Conservation (phyloP, 2,797 vertebrate species). For the Dipus sagitta region DNA sequence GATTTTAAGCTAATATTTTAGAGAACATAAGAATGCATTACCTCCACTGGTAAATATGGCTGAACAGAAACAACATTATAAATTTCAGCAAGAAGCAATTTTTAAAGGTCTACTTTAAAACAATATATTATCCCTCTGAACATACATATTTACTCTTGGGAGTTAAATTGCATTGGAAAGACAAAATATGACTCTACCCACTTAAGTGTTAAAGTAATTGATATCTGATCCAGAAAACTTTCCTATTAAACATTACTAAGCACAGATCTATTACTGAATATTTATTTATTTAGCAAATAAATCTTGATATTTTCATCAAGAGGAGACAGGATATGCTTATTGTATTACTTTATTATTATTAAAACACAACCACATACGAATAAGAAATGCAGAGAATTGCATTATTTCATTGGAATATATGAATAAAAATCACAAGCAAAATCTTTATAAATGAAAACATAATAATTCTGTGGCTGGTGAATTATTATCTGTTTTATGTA, state of each 20-base stretch:
- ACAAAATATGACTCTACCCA: constrained; percentile 78
- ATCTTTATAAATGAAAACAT: constrained; percentile 82
- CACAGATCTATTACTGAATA: constrained; percentile 79
- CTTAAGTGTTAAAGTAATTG: constrained; percentile 82
- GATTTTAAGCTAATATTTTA: constrained; percentile 73
- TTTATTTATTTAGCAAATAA: constrained; percentile 83
- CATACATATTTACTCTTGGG: constrained; percentile 77
- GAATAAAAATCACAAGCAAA: constrained; percentile 81
- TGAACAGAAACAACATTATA: constrained; percentile 69
- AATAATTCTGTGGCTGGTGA: constrained; percentile 79
- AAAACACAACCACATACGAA: constrained; percentile 79
- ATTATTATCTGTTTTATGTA: constrained; percentile 82
- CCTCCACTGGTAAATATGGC: constrained; percentile 72
- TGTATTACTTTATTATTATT: constrained; percentile 85
- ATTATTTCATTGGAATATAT: constrained; percentile 81
- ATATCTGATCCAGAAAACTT: constrained; percentile 80
- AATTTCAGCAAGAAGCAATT: constrained; percentile 73
- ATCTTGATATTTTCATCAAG: constrained; percentile 83
- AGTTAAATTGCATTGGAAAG: constrained; percentile 74
- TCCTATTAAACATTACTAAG: constrained; percentile 81
- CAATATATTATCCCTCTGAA: constrained; percentile 74
- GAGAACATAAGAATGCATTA: constrained; percentile 72
- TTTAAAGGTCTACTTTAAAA: constrained; percentile 81
- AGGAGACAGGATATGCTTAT: constrained; percentile 78
- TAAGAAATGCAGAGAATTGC: constrained; percentile 72